Evolutionary conservation across 2,113 vertebrate species (phyloP), one percentile per base, ranked within the genome.

Genomic region (Hypomesus transpacificus): DNA sequence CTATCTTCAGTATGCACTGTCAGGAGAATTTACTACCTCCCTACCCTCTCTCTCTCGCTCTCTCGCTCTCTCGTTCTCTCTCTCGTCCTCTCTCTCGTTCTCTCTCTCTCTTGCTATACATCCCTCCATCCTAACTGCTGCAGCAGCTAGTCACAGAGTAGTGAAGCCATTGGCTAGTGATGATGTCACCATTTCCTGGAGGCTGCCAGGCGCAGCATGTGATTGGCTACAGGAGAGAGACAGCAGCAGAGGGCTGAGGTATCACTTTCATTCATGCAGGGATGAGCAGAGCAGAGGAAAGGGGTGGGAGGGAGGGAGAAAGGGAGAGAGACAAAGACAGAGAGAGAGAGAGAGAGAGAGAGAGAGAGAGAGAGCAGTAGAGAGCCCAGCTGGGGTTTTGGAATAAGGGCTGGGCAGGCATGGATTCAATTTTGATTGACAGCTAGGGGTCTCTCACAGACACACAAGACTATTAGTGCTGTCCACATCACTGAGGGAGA

Each of bases 111-210:
- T 60, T 1, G 62, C 50, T 46, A 16, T 18, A 24, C 14, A 14
- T n/a, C 58, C 46, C 4, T 69, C 18, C 65, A 75, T 52, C 76
- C 67, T 60, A 59, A 54, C 70, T 75, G 72, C 68, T 50, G 76
- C 74, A 72, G 51, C 84, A 92, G 93, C 93, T 94, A 93, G 85
- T 82, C 89, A 91, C 88, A 76, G 20, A 92, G 87, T 87, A 2
- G 87, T 69, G 59, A 84, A 81, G 81, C 88, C 79, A 98, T 98
- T 98, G 97, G 97, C 90, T 89, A 87, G 80, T 89, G 89, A 97
- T 98, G 95, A 98, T 97, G 96, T 99, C 93, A 98, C 94, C 92
- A 86, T 90, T 94, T 94, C 91, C 87, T 89, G 87, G 80, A 86
- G 89, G 84, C 87, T 89, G 88, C 88, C 88, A 87, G 87, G 80